phyloP scores from a whole-genome alignment of 2,888 invertebrate genomes.

The Chaetoderma sp. region DNA sequence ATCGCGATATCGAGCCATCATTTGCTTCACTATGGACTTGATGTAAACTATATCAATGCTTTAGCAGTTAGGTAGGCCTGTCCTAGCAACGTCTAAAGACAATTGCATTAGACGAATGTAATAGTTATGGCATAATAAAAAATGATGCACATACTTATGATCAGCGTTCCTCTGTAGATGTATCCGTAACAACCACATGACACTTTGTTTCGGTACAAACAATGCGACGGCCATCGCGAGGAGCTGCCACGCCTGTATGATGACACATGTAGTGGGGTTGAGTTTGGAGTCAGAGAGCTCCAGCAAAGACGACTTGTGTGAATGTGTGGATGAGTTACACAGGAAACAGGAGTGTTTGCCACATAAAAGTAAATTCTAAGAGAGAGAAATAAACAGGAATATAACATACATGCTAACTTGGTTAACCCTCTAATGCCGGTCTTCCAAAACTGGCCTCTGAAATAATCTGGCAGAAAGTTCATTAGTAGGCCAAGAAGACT shows the following conservation, averaged over 20 bases:
- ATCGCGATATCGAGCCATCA: too few species aligned
- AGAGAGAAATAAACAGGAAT: constrained; percentile 4
- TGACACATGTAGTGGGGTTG: constrained; percentile 89
- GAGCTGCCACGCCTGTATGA: constrained; percentile 97
- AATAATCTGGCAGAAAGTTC: too few species aligned
- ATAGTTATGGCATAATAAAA: not conserved
- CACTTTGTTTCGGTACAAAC: constrained; percentile 94
- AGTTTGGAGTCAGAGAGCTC: constrained; percentile 70
- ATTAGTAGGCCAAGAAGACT: too few species aligned
- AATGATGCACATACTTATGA: constrained; percentile 80
- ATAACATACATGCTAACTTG: not conserved
- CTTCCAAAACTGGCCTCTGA: too few species aligned
- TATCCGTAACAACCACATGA: constrained; percentile 94
- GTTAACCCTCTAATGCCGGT: too few species aligned
- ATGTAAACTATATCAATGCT: too few species aligned
- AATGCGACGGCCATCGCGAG: constrained; percentile 92
- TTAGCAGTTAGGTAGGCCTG: too few species aligned
- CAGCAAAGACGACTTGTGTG: constrained; percentile 57
- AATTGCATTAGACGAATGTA: too few species aligned
- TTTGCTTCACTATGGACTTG: too few species aligned
- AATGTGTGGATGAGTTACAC: constrained; percentile 79
- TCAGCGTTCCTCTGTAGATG: constrained; percentile 94
- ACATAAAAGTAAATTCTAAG: constrained; percentile 96
- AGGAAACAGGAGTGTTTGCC: constrained; percentile 98
- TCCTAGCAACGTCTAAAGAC: too few species aligned